Conservation (phyloP, 92 coral and sea anemone species). For the Porites evermanni region DNA sequence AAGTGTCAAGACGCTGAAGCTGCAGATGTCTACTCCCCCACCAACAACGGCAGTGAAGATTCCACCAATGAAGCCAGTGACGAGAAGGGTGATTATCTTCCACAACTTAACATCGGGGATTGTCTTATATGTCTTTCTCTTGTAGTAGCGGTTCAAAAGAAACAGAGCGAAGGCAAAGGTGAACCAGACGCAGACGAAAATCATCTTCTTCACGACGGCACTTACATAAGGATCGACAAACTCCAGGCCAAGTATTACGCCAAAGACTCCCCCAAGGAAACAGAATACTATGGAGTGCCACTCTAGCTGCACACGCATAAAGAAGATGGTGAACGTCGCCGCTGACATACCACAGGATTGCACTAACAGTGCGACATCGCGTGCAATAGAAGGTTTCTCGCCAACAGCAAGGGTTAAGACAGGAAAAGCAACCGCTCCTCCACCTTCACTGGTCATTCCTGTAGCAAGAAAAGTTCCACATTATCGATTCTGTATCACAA, state of each 20-base stretch:
- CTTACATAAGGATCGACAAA: constrained; percentile 81
- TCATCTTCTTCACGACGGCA: constrained; percentile 81
- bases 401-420: constrained; percentile 82
- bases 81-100: constrained; percentile 70
- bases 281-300: constrained; percentile 76
- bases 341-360: constrained; percentile 90
- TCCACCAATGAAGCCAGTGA: constrained; percentile 76
- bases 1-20: constrained; percentile 86
- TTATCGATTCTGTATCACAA: background rate
- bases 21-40: constrained; percentile 85
- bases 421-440: constrained; percentile 83
- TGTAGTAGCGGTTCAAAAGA: constrained; percentile 81
- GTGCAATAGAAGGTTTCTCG: constrained; percentile 73
- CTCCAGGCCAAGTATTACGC: constrained; percentile 77
- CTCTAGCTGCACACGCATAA: constrained; percentile 85
- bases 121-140: constrained; percentile 71
- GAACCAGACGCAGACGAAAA: constrained; percentile 88
- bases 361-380: constrained; percentile 80
- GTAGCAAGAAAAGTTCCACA: background rate
- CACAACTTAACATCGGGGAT: constrained; percentile 81
- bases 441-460: constrained; percentile 95
- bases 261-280: constrained; percentile 75
- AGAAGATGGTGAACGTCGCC: constrained; percentile 78
- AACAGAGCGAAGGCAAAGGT: constrained; percentile 87
- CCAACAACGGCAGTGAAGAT: constrained; percentile 79